Base-by-base conservation (phyloP, 1,140 invertebrate genomes). In the Drosophila busckii region DNA sequence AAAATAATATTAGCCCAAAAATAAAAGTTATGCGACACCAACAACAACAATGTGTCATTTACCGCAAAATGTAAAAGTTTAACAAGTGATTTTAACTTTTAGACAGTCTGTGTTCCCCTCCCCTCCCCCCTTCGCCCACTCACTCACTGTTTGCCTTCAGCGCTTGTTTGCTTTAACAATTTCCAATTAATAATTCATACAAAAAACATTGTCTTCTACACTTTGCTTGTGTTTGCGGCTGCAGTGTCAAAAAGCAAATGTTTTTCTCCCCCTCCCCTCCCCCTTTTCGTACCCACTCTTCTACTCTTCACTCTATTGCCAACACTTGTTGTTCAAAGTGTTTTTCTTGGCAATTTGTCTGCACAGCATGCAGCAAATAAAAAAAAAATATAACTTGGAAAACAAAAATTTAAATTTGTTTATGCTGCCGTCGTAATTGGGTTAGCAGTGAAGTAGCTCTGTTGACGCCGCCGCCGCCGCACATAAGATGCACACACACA, bases 161-260 rank as follows among this genome's bases (percentile, higher is more conserved):
- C 17, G 8, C 29, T 29, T 40, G 6, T 28, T 25, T 17, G 22
- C 40, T 54, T 19, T 20, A 65, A 75, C 49, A 65, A 70, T 69
- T 76, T 69, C 70, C 70, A 76, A 76, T 76, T 76, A 76, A 76
- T 76, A 76, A 76, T 76, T 76, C 65, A 76, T 76, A n/a, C n/a
- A n/a, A n/a, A n/a, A 76, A 65, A 76, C 60, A 76, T 70, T 65
- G 3, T 4, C 20, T 10, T 25, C 22, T 9, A 4, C 35, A 16
- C n/a, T 29, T 31, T 50, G 58, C 37, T 37, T 34, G 52, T 26
- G 31, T 49, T 41, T n/a, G 35, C 41, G 29, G 22, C 28, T 58
- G 13, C 25, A 19, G 32, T 45, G 22, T 35, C 46, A 31, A 23
- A 40, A 23, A 48, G 37, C 46, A 40, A 49, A 49, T 40, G 45